Evolutionary conservation across 2,797 vertebrate species (phyloP).

Genomic region (Hapalemur alaotrensis): DNA sequence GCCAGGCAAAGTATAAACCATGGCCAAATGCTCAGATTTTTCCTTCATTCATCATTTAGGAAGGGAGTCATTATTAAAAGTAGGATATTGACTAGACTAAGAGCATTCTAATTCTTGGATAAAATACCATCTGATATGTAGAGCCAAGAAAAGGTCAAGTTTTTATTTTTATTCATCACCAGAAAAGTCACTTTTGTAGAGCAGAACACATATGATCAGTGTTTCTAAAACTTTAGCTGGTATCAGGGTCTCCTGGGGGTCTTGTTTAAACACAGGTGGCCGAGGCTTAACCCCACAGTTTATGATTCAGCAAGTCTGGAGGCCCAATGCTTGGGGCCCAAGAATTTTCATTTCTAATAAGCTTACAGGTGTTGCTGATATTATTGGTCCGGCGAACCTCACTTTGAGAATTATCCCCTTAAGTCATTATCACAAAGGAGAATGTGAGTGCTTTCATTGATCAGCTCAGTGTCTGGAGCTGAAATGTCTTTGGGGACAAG

Average conservation of each 20-base stretch:
- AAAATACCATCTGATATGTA: conserved; percentile 1
- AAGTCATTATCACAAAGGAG: background rate
- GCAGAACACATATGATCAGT: background rate
- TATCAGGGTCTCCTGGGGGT: background rate
- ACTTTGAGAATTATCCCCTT: background rate
- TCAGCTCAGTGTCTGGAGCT: background rate
- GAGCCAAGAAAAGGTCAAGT: background rate
- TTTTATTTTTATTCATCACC: background rate
- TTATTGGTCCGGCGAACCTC: background rate
- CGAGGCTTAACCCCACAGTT: background rate
- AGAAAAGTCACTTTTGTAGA: background rate
- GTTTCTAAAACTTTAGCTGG: background rate
- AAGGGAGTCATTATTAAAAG: background rate
- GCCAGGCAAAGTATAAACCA: background rate
- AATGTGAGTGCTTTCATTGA: background rate
- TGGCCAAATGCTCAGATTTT: background rate
- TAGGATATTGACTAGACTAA: background rate
- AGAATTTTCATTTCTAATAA: background rate
- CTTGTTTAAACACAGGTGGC: background rate
- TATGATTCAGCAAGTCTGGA: background rate
- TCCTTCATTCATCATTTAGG: background rate
- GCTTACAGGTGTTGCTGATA: background rate
- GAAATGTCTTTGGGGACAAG: background rate
- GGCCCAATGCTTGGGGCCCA: background rate
- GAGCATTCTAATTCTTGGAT: background rate